Conservation (phyloP, 2,797 vertebrate genomes). For the Sebastes iracundus region DNA sequence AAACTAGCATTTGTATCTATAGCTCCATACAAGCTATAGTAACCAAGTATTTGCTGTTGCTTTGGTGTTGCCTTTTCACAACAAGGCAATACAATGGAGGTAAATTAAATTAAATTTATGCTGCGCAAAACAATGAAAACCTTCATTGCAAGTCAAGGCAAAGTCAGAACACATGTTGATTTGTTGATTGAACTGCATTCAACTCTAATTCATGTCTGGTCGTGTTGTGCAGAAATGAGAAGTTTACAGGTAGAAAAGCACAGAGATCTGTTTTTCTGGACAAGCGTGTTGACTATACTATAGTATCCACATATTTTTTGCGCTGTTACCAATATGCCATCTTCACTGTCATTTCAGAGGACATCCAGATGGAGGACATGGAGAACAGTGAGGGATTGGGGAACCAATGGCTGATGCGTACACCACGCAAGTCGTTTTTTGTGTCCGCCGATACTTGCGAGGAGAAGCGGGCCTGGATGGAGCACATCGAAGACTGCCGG, state of each 20-base stretch:
- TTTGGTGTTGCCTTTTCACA: background rate
- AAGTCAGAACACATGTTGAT: background rate
- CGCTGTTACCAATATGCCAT: background rate
- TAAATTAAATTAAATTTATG: background rate
- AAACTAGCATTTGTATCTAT: background rate
- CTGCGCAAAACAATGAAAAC: background rate
- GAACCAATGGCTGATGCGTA: conserved; percentile 93
- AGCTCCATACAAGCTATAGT: background rate
- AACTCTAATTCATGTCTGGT: background rate
- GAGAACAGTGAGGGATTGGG: conserved; percentile 80
- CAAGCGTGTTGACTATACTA: no score
- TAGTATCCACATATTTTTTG: background rate
- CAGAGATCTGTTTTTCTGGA: background rate
- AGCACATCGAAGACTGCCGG: conserved; percentile 85
- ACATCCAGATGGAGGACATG: conserved; percentile 85
- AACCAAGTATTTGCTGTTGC: background rate
- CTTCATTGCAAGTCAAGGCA: background rate
- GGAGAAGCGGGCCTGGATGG: conserved; percentile 91
- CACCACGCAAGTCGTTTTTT: conserved; percentile 91
- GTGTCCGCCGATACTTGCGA: conserved; percentile 84
- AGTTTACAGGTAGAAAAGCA: background rate
- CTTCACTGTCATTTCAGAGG: conserved; percentile 69
- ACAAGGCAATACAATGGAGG: background rate
- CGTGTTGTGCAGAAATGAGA: background rate
- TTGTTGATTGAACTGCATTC: background rate